Evolutionary conservation across 2,888 invertebrate species (phyloP), one percentile per base, ranked within the genome.

Genomic region (Parelbella ahira): DNA sequence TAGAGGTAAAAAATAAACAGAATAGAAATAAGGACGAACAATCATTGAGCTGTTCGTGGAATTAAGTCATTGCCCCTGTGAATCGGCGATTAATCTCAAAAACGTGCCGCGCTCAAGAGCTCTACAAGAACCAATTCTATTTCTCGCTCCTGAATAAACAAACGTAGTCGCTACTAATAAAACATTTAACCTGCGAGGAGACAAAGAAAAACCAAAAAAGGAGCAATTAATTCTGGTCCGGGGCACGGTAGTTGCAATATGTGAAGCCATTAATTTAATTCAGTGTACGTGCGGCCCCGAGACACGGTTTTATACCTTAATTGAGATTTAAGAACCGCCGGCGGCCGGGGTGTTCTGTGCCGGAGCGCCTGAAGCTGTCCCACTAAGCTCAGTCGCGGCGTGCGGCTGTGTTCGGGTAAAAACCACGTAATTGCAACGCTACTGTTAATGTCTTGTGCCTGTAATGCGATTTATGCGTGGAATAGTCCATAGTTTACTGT

Each of bases 261-360:
- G 82, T 87, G 86, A 58, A 66, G 68, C 80, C 87, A 87, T 87
- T 87, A 86, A 87, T 87, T 87, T 82, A 84, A 84, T 86, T 82
- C 83, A 78, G 77, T 73, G 73, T 79, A 81, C 82, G 82, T 82
- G 80, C 68, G 66, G 72, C 61, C 69, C 69, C 74, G 66, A 77
- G 86, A 82, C 83, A 79, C 72, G 84, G 83, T 83, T 82, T 82
- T 77, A 79, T 49, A 80, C 83, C 82, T 72, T 86, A 87, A 87
- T 87, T 84, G 86, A 80, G 86, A 87, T 86, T 86, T 86, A 87
- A 87, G 86, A 84, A 84, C 67, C 63, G 67, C 69, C 66, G 53
- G 58, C 54, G 66, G 69, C 64, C 53, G 65, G 68, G 75, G 73
- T 65, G 65, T 60, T 57, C 54, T 53, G 52, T 52, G 63, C n/a